Evolutionary conservation across 1,140 invertebrate genomes (phyloP).

Genomic region (Theocolax elegans): DNA sequence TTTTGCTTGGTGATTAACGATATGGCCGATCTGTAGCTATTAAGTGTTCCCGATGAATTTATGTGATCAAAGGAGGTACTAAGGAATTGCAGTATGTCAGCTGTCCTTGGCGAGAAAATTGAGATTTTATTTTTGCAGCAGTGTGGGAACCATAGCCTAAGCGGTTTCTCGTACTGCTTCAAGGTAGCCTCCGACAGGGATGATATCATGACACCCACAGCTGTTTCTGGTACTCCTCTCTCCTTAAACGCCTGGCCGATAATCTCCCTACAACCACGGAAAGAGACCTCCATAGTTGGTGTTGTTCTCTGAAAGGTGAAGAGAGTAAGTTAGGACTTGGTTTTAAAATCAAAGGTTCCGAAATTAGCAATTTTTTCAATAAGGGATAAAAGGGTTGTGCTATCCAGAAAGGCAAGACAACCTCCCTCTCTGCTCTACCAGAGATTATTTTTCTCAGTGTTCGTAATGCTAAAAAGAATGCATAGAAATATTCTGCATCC

Average conservation of each 20-base stretch:
- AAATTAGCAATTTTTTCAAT: slow-evolving; percentile 20
- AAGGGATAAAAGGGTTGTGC: slow-evolving; percentile 30
- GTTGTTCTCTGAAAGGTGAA: background rate
- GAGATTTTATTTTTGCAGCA: slow-evolving; percentile 26
- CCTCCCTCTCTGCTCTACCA: slow-evolving; percentile 25
- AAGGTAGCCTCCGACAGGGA: slow-evolving; percentile 16
- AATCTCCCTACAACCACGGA: slow-evolving; percentile 21
- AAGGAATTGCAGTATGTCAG: slow-evolving; percentile 14
- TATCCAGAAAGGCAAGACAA: slow-evolving; percentile 23
- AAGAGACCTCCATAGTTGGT: slow-evolving; percentile 10
- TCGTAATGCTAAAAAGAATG: slow-evolving; percentile 43
- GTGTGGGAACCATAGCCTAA: slow-evolving; percentile 6
- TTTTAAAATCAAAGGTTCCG: background rate
- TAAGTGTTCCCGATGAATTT: slow-evolving; percentile 47
- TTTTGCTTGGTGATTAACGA: slow-evolving; percentile 33
- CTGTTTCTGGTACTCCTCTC: background rate
- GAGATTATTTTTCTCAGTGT: slow-evolving; percentile 40
- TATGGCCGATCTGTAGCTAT: slow-evolving; percentile 37
- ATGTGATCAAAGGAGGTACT: slow-evolving; percentile 41
- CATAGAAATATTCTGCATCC: slow-evolving; percentile 39
- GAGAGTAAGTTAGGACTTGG: background rate
- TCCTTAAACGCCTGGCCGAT: background rate
- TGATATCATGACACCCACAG: slow-evolving; percentile 16
- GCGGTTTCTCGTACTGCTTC: background rate
- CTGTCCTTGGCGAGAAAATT: background rate